phyloP scores from a whole-genome alignment of 2,113 vertebrate genomes.

The Tiliqua scincoides region DNA sequence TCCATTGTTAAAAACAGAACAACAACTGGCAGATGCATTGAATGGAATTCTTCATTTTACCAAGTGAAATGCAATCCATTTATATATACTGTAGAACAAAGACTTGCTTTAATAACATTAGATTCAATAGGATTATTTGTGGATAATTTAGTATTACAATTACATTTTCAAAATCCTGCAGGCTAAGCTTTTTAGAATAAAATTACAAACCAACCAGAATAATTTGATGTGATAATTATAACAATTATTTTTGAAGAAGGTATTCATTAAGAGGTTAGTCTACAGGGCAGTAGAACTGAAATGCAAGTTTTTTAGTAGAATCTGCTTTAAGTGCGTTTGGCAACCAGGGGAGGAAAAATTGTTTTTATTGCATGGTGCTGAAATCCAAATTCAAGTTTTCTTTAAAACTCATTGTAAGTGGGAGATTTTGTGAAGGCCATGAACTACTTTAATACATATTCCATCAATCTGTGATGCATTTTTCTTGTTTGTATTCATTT shows the following conservation, averaged over 20 bases:
- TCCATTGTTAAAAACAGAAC: neutral
- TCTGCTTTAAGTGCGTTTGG: conserved; percentile 53
- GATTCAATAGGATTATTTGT: conserved; percentile 17
- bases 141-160: conserved; percentile 38
- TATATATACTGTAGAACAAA: conserved; percentile 28
- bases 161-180: neutral
- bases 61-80: neutral
- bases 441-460: conserved; percentile 53
- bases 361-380: conserved; percentile 47
- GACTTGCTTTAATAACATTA: conserved; percentile 22
- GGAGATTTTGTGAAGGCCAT: conserved; percentile 54
- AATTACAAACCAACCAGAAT: conserved; percentile 15
- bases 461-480: conserved; percentile 36
- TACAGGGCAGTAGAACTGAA: neutral
- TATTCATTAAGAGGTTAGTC: conserved; percentile 1
- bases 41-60: conserved; percentile 12
- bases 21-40: neutral
- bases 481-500: conserved; percentile 57
- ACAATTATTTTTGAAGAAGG: conserved; percentile 7
- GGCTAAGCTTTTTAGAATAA: conserved; percentile 7
- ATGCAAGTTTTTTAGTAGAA: conserved; percentile 40
- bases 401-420: conserved; percentile 55
- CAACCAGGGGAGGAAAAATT: conserved; percentile 38
- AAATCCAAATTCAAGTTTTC: conserved; percentile 56
- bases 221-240: conserved; percentile 21